Percentiles rank a stretch among this genome's conserved stretches.
Conservation (phyloP, 1,140 invertebrate species). For the Colletes gigas region DNA sequence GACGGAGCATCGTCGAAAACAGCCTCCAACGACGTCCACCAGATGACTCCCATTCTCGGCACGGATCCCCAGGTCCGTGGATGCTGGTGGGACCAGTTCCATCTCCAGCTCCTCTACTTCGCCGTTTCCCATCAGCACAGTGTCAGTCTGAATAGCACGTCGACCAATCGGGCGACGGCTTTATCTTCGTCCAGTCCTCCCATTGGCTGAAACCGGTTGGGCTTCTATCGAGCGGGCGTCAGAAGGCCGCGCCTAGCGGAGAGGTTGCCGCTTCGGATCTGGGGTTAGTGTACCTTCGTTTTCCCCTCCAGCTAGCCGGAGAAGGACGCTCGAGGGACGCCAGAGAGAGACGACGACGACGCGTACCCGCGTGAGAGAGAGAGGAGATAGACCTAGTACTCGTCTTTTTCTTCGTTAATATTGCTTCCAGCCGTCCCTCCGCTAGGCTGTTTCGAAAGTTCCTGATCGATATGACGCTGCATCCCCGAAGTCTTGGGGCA, state of each 20-base stretch:
- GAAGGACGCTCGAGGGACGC: background rate
- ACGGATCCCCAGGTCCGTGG: conserved; percentile 55
- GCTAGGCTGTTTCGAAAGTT: conserved; percentile 49
- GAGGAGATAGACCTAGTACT: conserved; percentile 46
- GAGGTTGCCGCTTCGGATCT: conserved; percentile 38
- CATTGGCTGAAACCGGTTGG: conserved; percentile 55
- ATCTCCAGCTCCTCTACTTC: conserved; percentile 59
- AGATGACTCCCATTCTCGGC: conserved; percentile 76
- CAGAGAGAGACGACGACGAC: background rate
- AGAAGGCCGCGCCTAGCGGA: conserved; percentile 77
- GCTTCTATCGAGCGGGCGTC: conserved; percentile 78
- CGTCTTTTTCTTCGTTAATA: conserved; percentile 62
- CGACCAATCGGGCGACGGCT: conserved; percentile 75
- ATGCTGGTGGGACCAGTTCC: conserved; percentile 66
- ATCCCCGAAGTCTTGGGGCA: conserved; percentile 33
- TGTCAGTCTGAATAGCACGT: conserved; percentile 67
- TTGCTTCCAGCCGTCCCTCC: conserved; percentile 48
- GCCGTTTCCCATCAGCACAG: conserved; percentile 49
- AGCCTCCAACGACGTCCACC: conserved; percentile 61
- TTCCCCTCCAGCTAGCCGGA: conserved; percentile 36
- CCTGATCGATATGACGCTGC: conserved; percentile 64
- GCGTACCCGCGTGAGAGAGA: conserved; percentile 10
- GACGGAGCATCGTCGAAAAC: conserved; percentile 4
- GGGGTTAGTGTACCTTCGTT: conserved; percentile 57
- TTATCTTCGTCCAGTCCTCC: conserved; percentile 65